Percentiles rank a stretch among this genome's conserved stretches.
Conservation (phyloP, 2,888 invertebrate genomes). For the Neoaliturus tenellus region DNA sequence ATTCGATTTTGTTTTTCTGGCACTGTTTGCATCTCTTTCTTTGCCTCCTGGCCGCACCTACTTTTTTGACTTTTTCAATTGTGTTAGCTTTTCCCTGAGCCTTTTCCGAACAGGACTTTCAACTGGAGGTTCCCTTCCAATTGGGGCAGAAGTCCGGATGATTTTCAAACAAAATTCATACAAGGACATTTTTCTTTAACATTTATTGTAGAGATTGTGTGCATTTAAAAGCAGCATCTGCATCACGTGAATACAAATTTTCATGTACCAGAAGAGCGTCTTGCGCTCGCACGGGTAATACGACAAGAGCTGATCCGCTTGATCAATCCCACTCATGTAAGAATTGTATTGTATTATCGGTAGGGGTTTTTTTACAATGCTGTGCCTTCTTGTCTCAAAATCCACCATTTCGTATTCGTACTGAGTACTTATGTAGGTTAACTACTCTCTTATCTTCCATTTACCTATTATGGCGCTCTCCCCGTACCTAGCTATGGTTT, state of each 20-base stretch:
- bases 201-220: neutral
- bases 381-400: neutral
- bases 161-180: neutral
- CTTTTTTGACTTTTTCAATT: neutral
- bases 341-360: conserved; percentile 45
- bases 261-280: conserved; percentile 50
- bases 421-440: neutral
- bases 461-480: neutral
- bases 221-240: neutral
- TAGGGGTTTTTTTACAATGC: neutral
- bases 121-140: neutral
- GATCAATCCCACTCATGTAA: conserved; percentile 49
- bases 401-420: neutral
- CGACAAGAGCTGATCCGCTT: conserved; percentile 40
- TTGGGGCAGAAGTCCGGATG: neutral
- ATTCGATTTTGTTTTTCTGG: neutral
- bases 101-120: neutral
- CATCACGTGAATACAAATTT: neutral
- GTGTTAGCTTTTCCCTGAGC: neutral
- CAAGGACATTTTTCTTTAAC: neutral
- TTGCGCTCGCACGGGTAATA: conserved; percentile 43
- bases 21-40: neutral
- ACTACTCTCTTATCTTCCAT: conserved; percentile 12
- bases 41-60: too few relatives aligned
- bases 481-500: conserved; percentile 64